phyloP scores from a whole-genome alignment of 2,888 invertebrate genomes.

The Cepaea hortensis region DNA sequence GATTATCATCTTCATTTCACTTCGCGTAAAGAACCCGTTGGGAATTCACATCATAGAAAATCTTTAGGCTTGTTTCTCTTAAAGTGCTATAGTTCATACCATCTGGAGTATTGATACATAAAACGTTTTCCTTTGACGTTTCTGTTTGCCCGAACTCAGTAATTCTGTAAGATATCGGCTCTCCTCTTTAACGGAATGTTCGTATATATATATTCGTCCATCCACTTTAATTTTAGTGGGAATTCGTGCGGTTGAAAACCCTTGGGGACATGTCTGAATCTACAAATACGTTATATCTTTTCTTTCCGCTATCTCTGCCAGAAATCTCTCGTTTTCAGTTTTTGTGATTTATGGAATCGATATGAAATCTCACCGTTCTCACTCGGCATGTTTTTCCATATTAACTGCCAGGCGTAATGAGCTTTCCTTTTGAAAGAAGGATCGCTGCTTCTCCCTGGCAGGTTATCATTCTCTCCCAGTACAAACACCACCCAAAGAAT shows the following conservation, averaged over 20 bases:
- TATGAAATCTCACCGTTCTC: neutral
- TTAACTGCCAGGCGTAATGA: conserved; percentile 12
- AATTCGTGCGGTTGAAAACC: neutral
- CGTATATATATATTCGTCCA: neutral
- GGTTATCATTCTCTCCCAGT: neutral
- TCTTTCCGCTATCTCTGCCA: neutral
- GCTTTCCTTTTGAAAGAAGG: conserved; percentile 8
- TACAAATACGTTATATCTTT: neutral
- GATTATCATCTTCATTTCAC: no score
- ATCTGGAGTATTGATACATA: neutral
- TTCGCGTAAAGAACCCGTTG: no score
- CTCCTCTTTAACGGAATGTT: neutral
- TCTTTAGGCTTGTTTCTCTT: neutral
- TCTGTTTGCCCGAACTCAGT: neutral
- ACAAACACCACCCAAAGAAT: conserved; percentile 22
- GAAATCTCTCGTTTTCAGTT: neutral
- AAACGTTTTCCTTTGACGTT: neutral
- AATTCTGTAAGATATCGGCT: neutral
- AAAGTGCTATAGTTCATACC: neutral
- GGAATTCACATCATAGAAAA: neutral
- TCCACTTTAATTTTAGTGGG: conserved; percentile 1
- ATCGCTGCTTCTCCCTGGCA: conserved; percentile 5
- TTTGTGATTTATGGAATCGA: neutral
- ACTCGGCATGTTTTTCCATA: conserved; percentile 14
- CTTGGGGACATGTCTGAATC: neutral